phyloP scores from a whole-genome alignment of 2,888 invertebrate genomes.

The Drosophila villosipedis region DNA sequence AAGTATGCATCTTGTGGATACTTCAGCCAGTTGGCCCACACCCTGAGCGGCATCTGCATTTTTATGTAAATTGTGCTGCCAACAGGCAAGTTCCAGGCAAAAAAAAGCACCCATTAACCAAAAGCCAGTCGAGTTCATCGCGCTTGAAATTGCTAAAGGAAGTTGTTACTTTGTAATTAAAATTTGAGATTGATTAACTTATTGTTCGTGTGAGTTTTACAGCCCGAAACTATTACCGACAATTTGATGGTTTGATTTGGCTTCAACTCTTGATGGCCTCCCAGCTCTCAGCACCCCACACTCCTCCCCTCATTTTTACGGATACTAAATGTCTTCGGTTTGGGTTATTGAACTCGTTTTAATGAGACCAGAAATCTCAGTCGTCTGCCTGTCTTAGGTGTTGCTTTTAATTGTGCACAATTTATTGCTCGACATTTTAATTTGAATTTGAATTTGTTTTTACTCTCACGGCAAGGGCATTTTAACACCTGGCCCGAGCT shows the following conservation, averaged over 20 bases:
- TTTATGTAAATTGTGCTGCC: slow-evolving; percentile 75
- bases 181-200: slow-evolving; percentile 82
- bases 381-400: slow-evolving; percentile 30
- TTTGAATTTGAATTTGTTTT: slow-evolving; percentile 57
- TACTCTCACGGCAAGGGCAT: slow-evolving; percentile 23
- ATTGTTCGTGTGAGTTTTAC: slow-evolving; percentile 83
- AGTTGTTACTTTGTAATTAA: slow-evolving; percentile 82
- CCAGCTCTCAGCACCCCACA: background rate
- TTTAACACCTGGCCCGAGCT: slow-evolving; percentile 27
- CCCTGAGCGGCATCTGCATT: slow-evolving; percentile 71
- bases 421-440: slow-evolving; percentile 64
- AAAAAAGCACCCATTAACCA: slow-evolving; percentile 61
- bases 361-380: slow-evolving; percentile 48
- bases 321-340: slow-evolving; percentile 38
- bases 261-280: slow-evolving; percentile 37
- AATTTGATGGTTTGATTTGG: slow-evolving; percentile 80
- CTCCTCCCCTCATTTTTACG: slow-evolving; percentile 34
- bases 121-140: slow-evolving; percentile 69
- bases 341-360: slow-evolving; percentile 67
- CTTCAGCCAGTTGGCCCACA: slow-evolving; percentile 62
- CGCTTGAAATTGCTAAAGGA: slow-evolving; percentile 80
- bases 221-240: slow-evolving; percentile 77
- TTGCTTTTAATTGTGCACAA: slow-evolving; percentile 72
- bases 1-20: slow-evolving; percentile 48
- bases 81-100: slow-evolving; percentile 21